Evolutionary conservation across 2,888 invertebrate genomes (phyloP), one percentile per base, ranked within the genome.

Genomic region (Falcaria lacertinaria): DNA sequence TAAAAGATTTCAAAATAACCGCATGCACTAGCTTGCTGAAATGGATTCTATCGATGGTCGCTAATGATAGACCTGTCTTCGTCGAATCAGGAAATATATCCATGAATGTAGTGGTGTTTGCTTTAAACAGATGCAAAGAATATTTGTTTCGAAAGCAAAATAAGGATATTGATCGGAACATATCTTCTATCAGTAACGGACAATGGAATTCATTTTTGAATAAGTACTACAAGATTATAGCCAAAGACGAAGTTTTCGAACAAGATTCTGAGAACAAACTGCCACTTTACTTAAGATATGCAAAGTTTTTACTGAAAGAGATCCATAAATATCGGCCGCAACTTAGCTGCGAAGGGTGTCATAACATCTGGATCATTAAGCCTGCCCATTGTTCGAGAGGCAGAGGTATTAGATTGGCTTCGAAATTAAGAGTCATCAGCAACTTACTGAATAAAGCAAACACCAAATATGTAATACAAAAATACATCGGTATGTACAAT

Each of bases 291-390:
- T 55, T 82, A 37, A 72, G 68, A 1, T 82, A 85, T 36, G 88
- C 93, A 8, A 90, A 90, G 52, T 89, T 86, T 57, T 79, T 93
- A 44, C 68, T 95, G 6, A 87, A 89, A 47, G 90, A 92, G 57
- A 83, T 95, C 16, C 83, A 87, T 45, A 83, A 77, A 42, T 90
- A 90, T 57, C 91, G 92, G 55, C 92, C 93, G 0, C 92, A 92
- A 64, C 73, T 94, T 40, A 89, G 90, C 47, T 91, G 93, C 69
- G 97, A 97, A 80, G 97, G 97, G 0, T 91, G 90, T 52, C 91
- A 93, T 67, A 96, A 97, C 79, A 92, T 97, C 55, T 97, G 97
- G 97, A 96, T 97, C 48, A 90, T 97, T 34, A 97, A 97, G 73
- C 97, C 97, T 0, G 94, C 94, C 1, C 93, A 94, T 63, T 93